Percentiles rank a stretch among this genome's conserved stretches.
Conservation (phyloP, 2,797 vertebrate species). For the Brachymystax lenok region DNA sequence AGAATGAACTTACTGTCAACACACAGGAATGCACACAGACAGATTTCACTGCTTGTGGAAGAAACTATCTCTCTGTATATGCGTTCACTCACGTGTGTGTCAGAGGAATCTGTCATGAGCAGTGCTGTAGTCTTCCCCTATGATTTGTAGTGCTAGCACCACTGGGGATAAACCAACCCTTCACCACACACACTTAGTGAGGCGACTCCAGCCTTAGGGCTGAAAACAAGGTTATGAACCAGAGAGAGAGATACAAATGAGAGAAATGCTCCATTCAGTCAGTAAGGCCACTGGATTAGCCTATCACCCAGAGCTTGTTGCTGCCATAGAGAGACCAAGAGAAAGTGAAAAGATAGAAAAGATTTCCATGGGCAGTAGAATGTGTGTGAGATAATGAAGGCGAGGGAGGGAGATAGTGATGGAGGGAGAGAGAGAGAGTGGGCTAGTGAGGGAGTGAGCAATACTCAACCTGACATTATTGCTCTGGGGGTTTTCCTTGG, state of each 20-base stretch:
- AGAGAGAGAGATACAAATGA: background rate
- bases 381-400: constrained; percentile 6
- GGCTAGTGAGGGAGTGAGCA: constrained; percentile 29
- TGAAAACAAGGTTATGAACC: constrained; percentile 28
- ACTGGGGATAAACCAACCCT: constrained; percentile 54
- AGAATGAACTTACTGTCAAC: background rate
- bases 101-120: constrained; percentile 36
- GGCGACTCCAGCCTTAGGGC: constrained; percentile 12
- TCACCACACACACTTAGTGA: constrained; percentile 23
- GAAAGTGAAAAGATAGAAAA: constrained; percentile 13
- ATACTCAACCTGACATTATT: constrained; percentile 56
- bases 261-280: constrained; percentile 40
- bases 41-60: background rate
- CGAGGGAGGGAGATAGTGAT: constrained; percentile 7
- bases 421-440: constrained; percentile 32
- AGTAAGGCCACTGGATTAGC: background rate
- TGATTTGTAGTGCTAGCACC: constrained; percentile 53
- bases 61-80: background rate
- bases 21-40: background rate
- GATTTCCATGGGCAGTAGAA: background rate
- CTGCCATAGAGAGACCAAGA: constrained; percentile 12
- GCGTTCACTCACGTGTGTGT: background rate
- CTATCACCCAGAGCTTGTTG: constrained; percentile 1
- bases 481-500: constrained; percentile 59
- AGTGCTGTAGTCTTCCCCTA: constrained; percentile 37